Base-by-base conservation (phyloP, 1,140 invertebrate species). In the Camponotus pennsylvanicus region DNA sequence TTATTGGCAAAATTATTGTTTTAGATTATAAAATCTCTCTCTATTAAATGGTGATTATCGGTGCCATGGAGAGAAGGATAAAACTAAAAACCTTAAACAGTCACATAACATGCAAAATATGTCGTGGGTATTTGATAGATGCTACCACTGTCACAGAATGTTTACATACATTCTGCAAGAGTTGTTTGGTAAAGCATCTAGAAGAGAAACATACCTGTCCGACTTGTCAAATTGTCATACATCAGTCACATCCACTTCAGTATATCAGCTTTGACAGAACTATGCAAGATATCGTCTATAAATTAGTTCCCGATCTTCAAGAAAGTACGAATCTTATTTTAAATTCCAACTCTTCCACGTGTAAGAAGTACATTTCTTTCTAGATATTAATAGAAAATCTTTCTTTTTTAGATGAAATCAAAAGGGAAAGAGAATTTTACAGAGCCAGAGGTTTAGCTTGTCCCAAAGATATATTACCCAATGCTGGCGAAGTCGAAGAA, bases 271-370 rank as follows among this genome's bases (percentile, higher is more conserved):
- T 99, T 95, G 99, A 99, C 95, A 96, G 99, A 90, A 99, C 99
- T 84, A 98, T 99, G 98, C 99, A 99, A 95, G 99, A 99, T 96
- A 99, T 99, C 95, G 99, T 99, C 70, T 99, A 99, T 95, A 99
- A 99, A 96, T 95, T 99, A 89, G 98, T 99, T 87, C 98, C 98
- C 85, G 97, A 98, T 93, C 96, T 99, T 88, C 98, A 99, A 95
- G 97, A 98, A 95, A 97, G 98, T 98, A 95, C 96, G 96, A 89
- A 15, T 40, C 4, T 40, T n/a, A 11, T 37, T 42, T 5, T 13
- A 52, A 9, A 21, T n/a, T 40, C 1, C 1, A 4, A 3, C 37
- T 18, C 34, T 7, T 21, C 1, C 71, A 7, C 49, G 67, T 57
- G 11, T 27, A 55, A n/a, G 61, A 32, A 2, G 1, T 6, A 37